phyloP scores from a whole-genome alignment of 2,113 vertebrate species.

The Ploceus nigricollis region DNA sequence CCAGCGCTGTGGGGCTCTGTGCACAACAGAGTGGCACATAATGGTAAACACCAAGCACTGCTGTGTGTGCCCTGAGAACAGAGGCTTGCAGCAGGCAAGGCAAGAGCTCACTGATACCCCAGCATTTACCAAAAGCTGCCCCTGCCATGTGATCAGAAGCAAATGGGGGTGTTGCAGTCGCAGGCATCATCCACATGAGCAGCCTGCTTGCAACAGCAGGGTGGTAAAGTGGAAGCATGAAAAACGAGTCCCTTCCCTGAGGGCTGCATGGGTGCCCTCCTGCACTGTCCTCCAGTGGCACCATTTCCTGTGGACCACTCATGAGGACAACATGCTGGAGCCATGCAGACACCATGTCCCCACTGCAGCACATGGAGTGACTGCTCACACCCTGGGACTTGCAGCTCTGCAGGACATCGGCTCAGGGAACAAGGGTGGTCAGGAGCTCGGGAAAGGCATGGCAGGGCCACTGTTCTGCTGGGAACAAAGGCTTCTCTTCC shows the following conservation, averaged over 20 bases:
- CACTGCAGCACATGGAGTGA: fast-evolving
- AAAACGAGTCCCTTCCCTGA: not conserved
- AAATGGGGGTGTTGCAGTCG: not conserved
- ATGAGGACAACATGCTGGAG: fast-evolving
- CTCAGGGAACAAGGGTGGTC: not conserved
- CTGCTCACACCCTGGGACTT: not conserved
- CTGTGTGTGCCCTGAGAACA: not conserved
- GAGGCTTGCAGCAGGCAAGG: not conserved
- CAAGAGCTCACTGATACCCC: not conserved
- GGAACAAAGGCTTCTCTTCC: not conserved
- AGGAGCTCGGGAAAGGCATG: not conserved
- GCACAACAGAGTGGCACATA: not conserved
- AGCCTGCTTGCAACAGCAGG: not conserved
- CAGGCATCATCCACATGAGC: not conserved
- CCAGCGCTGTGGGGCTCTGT: constrained; percentile 31
- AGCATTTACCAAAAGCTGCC: not conserved
- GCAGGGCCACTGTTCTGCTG: not conserved
- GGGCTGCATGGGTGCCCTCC: not conserved
- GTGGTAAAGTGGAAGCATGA: not conserved
- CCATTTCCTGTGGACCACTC: fast-evolving
- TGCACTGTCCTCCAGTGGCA: not conserved
- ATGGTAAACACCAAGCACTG: constrained; percentile 39
- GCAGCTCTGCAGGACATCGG: not conserved
- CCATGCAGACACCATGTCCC: fast-evolving
- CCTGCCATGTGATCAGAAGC: not conserved